Evolutionary conservation across 2,888 invertebrate genomes (phyloP).

Genomic region (Caradrina kadenii): DNA sequence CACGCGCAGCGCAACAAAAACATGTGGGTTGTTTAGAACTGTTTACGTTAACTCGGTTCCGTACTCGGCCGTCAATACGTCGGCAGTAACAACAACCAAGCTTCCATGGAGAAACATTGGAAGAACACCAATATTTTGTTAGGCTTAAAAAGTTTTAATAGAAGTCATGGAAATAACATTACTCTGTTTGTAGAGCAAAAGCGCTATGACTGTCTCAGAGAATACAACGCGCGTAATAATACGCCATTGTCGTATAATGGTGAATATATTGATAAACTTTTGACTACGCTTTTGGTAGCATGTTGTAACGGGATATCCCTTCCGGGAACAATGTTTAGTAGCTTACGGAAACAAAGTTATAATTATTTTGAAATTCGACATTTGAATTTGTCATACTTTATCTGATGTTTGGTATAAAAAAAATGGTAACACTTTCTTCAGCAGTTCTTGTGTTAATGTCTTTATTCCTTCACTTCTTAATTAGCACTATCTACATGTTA

Average conservation of each 20-base stretch:
- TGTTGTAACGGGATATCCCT: slow-evolving; percentile 4
- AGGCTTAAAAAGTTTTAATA: slow-evolving; percentile 73
- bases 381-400: neutral
- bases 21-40: slow-evolving; percentile 50
- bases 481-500: no score
- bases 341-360: neutral
- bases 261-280: slow-evolving; percentile 50
- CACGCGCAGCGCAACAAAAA: slow-evolving; percentile 49
- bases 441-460: no score
- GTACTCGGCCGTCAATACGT: slow-evolving; percentile 38
- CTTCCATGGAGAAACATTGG: slow-evolving; percentile 48
- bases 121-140: slow-evolving; percentile 62
- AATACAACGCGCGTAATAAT: slow-evolving; percentile 28
- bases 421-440: no score
- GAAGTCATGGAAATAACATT: slow-evolving; percentile 63
- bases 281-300: slow-evolving; percentile 32
- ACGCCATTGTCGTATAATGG: slow-evolving; percentile 24
- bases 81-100: slow-evolving; percentile 52
- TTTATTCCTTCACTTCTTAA: no score
- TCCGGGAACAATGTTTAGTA: neutral
- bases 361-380: neutral
- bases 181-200: slow-evolving; percentile 47
- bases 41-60: slow-evolving; percentile 48
- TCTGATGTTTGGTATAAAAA: neutral
- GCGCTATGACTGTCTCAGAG: slow-evolving; percentile 23